phyloP scores from a whole-genome alignment of 2,113 vertebrate genomes.

The Isurus oxyrinchus region DNA sequence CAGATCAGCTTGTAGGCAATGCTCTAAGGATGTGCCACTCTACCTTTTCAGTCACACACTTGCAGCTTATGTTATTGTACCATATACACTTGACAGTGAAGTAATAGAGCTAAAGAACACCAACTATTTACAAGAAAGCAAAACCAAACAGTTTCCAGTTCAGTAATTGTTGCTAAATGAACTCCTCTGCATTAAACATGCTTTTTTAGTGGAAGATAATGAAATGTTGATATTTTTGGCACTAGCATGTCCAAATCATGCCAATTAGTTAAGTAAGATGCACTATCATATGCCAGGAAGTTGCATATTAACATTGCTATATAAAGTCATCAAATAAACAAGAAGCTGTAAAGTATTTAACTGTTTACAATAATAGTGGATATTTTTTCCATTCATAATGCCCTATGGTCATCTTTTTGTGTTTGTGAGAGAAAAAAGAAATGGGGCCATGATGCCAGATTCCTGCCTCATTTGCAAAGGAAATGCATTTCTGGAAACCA shows the following conservation, averaged over 20 bases:
- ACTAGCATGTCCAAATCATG: neutral
- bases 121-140: neutral
- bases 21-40: neutral
- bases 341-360: neutral
- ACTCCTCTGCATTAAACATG: neutral
- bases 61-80: neutral
- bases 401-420: neutral
- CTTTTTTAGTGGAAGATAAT: neutral
- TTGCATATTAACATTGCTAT: neutral
- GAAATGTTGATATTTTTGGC: neutral
- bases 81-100: neutral
- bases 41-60: neutral
- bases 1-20: neutral
- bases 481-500: neutral
- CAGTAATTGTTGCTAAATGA: constrained; percentile 7
- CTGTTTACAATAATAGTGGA: neutral
- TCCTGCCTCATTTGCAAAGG: neutral
- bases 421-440: neutral
- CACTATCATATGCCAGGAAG: neutral
- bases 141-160: constrained; percentile 1
- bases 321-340: neutral
- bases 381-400: neutral
- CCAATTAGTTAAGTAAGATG: neutral
- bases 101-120: neutral
- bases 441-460: neutral